Evolutionary conservation across 2,797 vertebrate genomes (phyloP).

Genomic region (Nasua narica): DNA sequence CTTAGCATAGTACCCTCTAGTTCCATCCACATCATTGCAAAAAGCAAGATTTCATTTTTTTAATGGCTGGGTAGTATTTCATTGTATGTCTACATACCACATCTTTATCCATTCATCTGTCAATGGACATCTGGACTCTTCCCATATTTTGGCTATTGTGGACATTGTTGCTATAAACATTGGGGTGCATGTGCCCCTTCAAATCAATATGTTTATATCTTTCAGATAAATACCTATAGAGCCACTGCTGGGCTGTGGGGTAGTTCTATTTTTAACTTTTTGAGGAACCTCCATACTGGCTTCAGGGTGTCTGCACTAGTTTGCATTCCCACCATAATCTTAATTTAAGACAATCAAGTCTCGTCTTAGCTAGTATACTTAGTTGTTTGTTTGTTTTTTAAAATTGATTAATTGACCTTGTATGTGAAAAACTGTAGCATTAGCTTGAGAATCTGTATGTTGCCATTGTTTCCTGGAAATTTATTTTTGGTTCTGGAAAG

Average conservation of each 20-base stretch:
- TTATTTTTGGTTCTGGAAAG: neutral
- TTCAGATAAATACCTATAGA: neutral
- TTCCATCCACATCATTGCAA: neutral
- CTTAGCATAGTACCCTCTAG: neutral
- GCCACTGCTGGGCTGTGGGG: neutral
- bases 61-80: neutral
- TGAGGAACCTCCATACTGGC: neutral
- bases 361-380: neutral
- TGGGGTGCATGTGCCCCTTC: neutral
- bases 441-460: neutral
- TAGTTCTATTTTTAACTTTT: neutral
- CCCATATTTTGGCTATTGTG: neutral
- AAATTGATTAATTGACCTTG: neutral
- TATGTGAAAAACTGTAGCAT: neutral
- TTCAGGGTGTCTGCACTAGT: neutral
- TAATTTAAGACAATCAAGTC: neutral
- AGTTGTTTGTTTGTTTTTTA: neutral
- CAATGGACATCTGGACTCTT: neutral
- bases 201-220: neutral
- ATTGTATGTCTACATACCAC: neutral
- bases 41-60: neutral
- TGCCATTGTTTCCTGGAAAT: neutral
- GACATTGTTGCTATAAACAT: neutral
- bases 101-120: neutral
- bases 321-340: neutral